Base-by-base conservation (phyloP, 2,113 vertebrate species). In the Eulemur macaco region DNA sequence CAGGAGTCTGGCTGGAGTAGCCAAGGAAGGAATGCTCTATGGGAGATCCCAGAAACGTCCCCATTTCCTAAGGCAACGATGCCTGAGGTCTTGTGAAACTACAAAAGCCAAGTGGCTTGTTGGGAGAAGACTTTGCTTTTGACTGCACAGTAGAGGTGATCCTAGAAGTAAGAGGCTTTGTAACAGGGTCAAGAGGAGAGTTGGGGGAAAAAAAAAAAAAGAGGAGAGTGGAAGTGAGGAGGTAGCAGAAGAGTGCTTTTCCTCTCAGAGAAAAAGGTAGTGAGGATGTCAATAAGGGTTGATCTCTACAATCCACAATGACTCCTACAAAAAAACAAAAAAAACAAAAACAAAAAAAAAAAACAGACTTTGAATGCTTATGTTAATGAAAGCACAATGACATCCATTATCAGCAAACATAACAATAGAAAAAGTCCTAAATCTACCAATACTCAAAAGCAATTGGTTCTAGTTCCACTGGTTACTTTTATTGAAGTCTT, bases 211-310 rank as follows among this genome's bases (percentile, higher is more conserved):
- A 39, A 39, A 39, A 39, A 39, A 39, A 39, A 39, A 73, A 78
- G n/a, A 87, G 45, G 3, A 50, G 6, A 39, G n/a, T n/a, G 25
- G 3, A 20, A 21, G 1, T 17, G 23, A 39, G 23, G 39, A 58
- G 34, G 29, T 18, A 86, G 15, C 20, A 56, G 7, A 3, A 86
- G 25, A 90, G 10, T 64, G 18, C 2, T 29, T 54, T 10, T 80
- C 25, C 21, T 73, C 1, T 73, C 6, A 54, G 3, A 66, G 63
- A 68, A 58, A 60, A 11, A 42, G 13, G 37, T 6, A 84, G 8
- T 25, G 3, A 6, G 20, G 6, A 50, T 13, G 2, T 23, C 23
- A 58, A 3, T 10, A 18, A 37, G n/a, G 4, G 23, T 34, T 5
- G 2, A 50, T 80, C 37, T 76, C 8, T 69, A 45, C 1, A 66